These are phyloP conservation scores for Synanthedon tipuliformis DNA, from an alignment of 2,888 invertebrate genomes.

Conservation along the genomic window DNA sequence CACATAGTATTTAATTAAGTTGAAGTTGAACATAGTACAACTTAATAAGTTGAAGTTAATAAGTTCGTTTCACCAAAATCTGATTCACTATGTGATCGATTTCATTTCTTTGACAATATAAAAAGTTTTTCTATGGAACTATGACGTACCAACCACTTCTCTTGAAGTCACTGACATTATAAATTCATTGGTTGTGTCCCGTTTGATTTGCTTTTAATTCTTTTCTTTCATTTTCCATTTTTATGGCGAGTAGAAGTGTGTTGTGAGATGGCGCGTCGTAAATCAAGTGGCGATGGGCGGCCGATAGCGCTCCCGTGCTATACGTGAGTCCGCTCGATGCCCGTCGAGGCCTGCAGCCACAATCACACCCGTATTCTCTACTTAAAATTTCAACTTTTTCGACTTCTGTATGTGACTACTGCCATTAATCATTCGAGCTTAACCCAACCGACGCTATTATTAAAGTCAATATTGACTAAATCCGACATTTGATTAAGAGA, in stretches of 20 bases:
- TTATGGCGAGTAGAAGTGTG: slow-evolving; percentile 28
- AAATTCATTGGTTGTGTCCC: background rate
- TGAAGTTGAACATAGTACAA: no score
- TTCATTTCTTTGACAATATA: no score
- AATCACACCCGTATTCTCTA: slow-evolving; percentile 13
- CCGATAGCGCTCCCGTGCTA: slow-evolving; percentile 46
- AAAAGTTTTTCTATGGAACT: no score
- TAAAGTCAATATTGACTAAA: slow-evolving; percentile 59
- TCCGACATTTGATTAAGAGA: slow-evolving; percentile 64
- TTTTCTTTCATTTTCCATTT: slow-evolving; percentile 22
- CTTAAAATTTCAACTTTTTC: slow-evolving; percentile 21
- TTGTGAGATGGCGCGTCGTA: slow-evolving; percentile 43
- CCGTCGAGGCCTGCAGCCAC: slow-evolving; percentile 11
- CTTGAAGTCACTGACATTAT: background rate
- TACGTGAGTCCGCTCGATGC: slow-evolving; percentile 8
- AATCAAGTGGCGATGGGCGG: slow-evolving; percentile 53
- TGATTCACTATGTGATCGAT: no score
- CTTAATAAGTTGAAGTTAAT: no score
- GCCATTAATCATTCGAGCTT: slow-evolving; percentile 56
- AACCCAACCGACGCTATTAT: slow-evolving; percentile 50
- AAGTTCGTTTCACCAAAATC: no score
- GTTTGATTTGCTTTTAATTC: slow-evolving; percentile 15
- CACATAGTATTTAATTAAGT: no score
- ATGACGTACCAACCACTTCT: background rate
- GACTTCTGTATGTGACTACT: slow-evolving; percentile 33